Base-by-base conservation (phyloP, 1,140 invertebrate genomes). In the Sesamia nonagrioides region DNA sequence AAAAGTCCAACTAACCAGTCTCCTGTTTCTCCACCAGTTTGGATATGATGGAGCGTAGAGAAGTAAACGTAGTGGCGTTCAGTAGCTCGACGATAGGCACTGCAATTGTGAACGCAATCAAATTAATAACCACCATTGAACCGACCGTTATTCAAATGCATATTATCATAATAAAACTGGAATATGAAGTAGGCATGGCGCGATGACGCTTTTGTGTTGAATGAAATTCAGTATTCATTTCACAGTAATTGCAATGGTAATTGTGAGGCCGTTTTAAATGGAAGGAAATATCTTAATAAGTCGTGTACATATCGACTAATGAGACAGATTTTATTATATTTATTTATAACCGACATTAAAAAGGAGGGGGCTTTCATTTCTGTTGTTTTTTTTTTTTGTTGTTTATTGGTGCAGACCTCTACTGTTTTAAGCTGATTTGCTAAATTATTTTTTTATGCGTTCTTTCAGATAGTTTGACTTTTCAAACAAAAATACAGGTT, bases 51-150 rank as follows among this genome's bases (percentile, higher is more conserved):
- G 97, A 97, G 61, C 97, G 95, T 95, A 97, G 96, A 0, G 97
- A 97, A 56, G 98, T 97, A 80, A 98, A 97, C 0, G 97, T 97
- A 0, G 97, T 97, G 1, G 97, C 97, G 84, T 97, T 97, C 35
- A 98, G 95, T 77, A 98, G 96, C 89, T 97, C 97, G 1, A 97
- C 97, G 33, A 98, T 90, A 0, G 97, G 97, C 78, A 96, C 97
- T 97, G 94, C 60, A 95, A 88, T 77, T 11, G 80, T 17, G 82
- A 69, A 42, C 42, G 69, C 77, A 48, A 58, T 60, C 42, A 52
- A 63, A 50, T 40, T 52, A 72, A 77, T 79, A 33, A 5, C 37
- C 40, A 21, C 71, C 40, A 74, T 74, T 58, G 27, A 74, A 71
- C 68, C 68, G 35, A n/a, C 33, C 50, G 33, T 58, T 58, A 74